phyloP scores from a whole-genome alignment of 2,113 vertebrate genomes.

The Perca schrenkii region DNA sequence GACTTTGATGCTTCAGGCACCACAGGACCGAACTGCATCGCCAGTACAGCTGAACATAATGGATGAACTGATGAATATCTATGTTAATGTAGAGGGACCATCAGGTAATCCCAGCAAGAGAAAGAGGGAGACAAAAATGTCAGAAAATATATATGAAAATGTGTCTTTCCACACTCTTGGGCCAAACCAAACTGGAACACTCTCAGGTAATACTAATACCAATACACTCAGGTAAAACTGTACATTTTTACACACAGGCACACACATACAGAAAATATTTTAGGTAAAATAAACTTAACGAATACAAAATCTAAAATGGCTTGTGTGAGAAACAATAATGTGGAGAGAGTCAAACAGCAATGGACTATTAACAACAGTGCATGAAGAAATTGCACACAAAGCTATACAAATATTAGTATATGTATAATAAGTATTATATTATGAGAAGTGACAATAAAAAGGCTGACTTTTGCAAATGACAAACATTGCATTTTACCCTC shows the following conservation, averaged over 20 bases:
- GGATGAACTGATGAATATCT: neutral
- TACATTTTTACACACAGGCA: neutral
- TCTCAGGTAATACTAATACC: conserved; percentile 8
- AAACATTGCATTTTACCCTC: neutral
- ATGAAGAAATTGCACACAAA: neutral
- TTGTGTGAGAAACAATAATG: neutral
- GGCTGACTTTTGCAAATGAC: neutral
- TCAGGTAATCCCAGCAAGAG: neutral
- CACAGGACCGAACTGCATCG: neutral
- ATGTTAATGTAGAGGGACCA: neutral
- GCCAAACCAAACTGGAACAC: neutral
- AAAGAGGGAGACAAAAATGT: neutral
- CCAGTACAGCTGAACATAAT: neutral
- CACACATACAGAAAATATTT: neutral
- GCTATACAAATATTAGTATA: too few species aligned
- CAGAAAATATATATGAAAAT: conserved; percentile 7
- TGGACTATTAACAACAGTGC: neutral
- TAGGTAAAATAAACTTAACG: neutral
- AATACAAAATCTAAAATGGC: neutral
- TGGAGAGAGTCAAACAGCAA: neutral
- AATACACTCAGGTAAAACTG: neutral
- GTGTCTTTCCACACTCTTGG: neutral
- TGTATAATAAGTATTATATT: neutral
- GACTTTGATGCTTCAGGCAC: neutral
- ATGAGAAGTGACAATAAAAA: neutral